Conservation (phyloP, 1,140 invertebrate species). For the Drosophila elegans region DNA sequence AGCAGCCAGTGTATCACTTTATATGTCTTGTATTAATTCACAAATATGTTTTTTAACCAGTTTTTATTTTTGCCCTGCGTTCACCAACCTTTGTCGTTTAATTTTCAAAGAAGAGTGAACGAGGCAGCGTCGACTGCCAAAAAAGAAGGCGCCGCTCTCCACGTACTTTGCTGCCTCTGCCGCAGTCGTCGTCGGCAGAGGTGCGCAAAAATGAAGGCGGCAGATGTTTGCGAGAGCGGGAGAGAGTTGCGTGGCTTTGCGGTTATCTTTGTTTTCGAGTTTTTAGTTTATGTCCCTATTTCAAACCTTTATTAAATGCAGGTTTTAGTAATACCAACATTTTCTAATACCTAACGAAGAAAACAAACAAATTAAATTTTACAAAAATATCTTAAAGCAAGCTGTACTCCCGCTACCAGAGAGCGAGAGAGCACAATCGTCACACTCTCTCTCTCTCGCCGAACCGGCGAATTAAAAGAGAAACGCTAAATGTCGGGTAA, state of each 20-base stretch:
- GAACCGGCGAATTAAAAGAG: conserved; percentile 61
- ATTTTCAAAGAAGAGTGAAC: conserved; percentile 65
- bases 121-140: conserved; percentile 49
- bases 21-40: conserved; percentile 20
- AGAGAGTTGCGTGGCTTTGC: conserved; percentile 11
- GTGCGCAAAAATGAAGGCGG: conserved; percentile 30
- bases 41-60: conserved; percentile 10
- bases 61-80: conserved; percentile 7
- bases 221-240: conserved; percentile 37
- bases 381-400: not conserved
- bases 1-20: conserved; percentile 9
- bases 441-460: conserved; percentile 16
- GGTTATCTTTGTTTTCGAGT: not conserved
- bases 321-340: not conserved
- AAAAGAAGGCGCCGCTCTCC: conserved; percentile 45
- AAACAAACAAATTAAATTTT: conserved; percentile 25
- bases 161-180: conserved; percentile 21
- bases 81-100: conserved; percentile 68
- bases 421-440: not conserved
- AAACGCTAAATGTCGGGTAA: conserved; percentile 67
- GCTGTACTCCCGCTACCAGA: conserved; percentile 1
- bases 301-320: not conserved
- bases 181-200: conserved; percentile 43
- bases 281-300: not conserved
- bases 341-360: not conserved